Conservation (phyloP, 1,140 invertebrate genomes). For the Drosophila auraria region DNA sequence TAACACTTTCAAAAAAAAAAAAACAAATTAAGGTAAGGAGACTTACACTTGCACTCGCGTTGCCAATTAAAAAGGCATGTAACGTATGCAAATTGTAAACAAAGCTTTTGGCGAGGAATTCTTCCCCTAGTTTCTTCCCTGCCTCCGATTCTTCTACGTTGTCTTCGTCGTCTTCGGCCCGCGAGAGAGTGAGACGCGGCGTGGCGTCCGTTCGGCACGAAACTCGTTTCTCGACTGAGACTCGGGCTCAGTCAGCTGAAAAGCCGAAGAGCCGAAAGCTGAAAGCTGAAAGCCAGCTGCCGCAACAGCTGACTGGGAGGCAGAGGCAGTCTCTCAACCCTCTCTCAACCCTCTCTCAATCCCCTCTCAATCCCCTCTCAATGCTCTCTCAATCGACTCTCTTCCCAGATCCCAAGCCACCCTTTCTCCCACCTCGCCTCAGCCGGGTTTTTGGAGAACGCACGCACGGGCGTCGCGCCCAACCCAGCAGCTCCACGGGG, state of each 20-base stretch:
- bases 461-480: conserved; percentile 20
- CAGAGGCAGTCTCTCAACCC: no score
- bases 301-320: conserved; percentile 14
- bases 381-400: conserved; percentile 1
- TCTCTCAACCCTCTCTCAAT: background rate
- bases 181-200: conserved; percentile 53
- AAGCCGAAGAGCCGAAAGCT: conserved; percentile 10
- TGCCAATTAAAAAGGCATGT: conserved; percentile 67
- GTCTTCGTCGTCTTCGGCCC: conserved; percentile 5
- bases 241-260: conserved; percentile 53
- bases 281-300: conserved; percentile 24
- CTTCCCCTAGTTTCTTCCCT: conserved; percentile 36
- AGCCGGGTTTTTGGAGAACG: background rate
- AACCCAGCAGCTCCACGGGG: conserved; percentile 12
- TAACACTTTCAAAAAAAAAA: conserved; percentile 26
- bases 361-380: conserved; percentile 4
- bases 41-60: conserved; percentile 35
- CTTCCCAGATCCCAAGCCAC: no score
- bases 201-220: conserved; percentile 72
- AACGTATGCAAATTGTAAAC: conserved; percentile 71
- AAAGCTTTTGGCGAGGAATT: conserved; percentile 54
- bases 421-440: background rate
- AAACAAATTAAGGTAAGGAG: background rate
- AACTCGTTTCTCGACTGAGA: conserved; percentile 77
- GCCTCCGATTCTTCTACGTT: conserved; percentile 13